Base-by-base conservation (phyloP, 1,140 invertebrate species). In the Tetramorium simillimum region DNA sequence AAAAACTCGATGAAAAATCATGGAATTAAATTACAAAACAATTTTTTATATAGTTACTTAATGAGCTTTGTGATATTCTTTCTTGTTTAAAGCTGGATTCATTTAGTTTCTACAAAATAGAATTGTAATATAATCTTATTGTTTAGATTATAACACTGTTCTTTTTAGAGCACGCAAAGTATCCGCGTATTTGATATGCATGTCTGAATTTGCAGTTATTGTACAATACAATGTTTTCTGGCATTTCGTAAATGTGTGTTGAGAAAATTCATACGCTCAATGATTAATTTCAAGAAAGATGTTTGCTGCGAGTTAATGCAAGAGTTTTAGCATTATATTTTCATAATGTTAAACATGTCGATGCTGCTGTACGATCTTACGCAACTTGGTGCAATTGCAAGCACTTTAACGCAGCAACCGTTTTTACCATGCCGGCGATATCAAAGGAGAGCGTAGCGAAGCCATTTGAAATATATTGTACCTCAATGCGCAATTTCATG, bases 391-490 rank as follows among this genome's bases (percentile, higher is more conserved):
- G 80, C 49, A 21, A 82, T 69, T 56, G 46, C 78, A 70, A 40
- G 49, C 80, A 60, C 69, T 75, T 73, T 69, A 62, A 21, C 24
- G 28, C 7, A 21, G 62, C 46, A 43, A 28, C 33, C 33, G 62
- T 58, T 60, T 16, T 21, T 33, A n/a, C 9, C 40, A 73, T 33
- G 21, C 60, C 14, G 51, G 16, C 33, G 24, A 18, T 84, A 84
- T 58, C 72, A 56, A 86, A 80, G 40, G 33, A 24, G 21, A 16
- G 14, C 16, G 4, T 7, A 58, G 75, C 76, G 51, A 81, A 56
- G 7, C 62, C 62, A 60, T 46, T 81, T 86, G 62, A 86, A 81
- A 86, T 81, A 56, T 63, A 56, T 46, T 53, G n/a, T 73, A 46
- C 37, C 33, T 28, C 37, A 33, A 40, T 28, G 53, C 51, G 53